Evolutionary conservation across 2,113 vertebrate species (phyloP).

Genomic region (Oostethus manadensis): DNA sequence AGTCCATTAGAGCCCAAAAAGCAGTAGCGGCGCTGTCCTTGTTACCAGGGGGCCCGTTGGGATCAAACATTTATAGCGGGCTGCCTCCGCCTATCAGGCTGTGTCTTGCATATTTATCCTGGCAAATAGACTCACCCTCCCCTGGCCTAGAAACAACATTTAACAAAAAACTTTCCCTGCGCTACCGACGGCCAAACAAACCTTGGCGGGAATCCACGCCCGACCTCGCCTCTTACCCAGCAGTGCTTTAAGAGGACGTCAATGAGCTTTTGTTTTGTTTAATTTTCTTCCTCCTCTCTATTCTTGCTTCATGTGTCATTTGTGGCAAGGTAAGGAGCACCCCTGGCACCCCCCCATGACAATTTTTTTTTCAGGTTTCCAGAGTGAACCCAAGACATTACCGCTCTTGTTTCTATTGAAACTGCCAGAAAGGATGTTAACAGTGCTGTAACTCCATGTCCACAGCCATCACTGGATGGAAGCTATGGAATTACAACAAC

Average conservation of each 20-base stretch:
- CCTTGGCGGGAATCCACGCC: constrained; percentile 14
- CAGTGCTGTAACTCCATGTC: constrained; percentile 42
- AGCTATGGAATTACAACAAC: constrained; percentile 12
- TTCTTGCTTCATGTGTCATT: constrained; percentile 72
- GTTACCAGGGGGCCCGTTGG: constrained; percentile 45
- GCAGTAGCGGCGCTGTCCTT: constrained; percentile 45
- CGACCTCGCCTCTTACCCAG: constrained; percentile 38
- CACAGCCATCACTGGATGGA: constrained; percentile 33
- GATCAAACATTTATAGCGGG: constrained; percentile 67
- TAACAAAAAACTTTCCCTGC: neutral
- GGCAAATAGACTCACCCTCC: constrained; percentile 4
- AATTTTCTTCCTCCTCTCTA: constrained; percentile 62
- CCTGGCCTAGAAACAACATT: neutral
- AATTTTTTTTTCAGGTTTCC: constrained; percentile 46
- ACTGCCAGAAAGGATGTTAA: constrained; percentile 28
- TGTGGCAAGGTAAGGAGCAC: constrained; percentile 76
- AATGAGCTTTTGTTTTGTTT: constrained; percentile 45
- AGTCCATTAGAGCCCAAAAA: neutral
- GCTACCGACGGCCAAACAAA: neutral
- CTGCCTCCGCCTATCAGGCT: constrained; percentile 50
- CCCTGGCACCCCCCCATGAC: constrained; percentile 32
- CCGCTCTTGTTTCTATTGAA: neutral
- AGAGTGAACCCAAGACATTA: constrained; percentile 10
- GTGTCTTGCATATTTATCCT: constrained; percentile 14
- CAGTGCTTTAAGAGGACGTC: constrained; percentile 21